A percentile compares a stretch with the other conserved stretches of the same genome.
Conservation (phyloP, 2,797 vertebrate species). For the Alosa sapidissima region DNA sequence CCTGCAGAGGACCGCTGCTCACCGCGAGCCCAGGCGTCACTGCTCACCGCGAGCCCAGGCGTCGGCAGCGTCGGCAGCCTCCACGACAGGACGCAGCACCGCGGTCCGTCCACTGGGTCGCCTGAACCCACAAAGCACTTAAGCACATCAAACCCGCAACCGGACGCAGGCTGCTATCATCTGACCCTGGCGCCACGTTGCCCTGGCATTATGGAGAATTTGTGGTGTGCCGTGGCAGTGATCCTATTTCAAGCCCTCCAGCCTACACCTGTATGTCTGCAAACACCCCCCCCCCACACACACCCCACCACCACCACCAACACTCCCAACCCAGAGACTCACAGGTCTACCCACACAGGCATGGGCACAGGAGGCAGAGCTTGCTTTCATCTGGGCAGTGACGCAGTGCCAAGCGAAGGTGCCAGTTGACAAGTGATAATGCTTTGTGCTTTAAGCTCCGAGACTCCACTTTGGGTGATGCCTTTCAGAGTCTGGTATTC, state of each 20-base stretch:
- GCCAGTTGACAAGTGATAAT: conserved; percentile 44
- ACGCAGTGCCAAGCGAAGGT: neutral
- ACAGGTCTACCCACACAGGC: neutral
- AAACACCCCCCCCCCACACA: neutral
- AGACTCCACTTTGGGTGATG: conserved; percentile 31
- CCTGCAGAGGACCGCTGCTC: neutral
- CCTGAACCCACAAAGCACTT: conserved; percentile 50
- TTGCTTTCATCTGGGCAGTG: conserved; percentile 31
- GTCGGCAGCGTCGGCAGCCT: conserved; percentile 15
- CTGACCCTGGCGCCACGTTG: neutral
- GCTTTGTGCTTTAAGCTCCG: conserved; percentile 26
- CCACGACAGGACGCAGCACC: conserved; percentile 32
- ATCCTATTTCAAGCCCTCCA: neutral
- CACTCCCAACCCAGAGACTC: neutral
- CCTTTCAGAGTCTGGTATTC: conserved; percentile 48
- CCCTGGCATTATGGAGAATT: neutral
- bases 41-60: neutral
- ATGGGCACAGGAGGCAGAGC: neutral
- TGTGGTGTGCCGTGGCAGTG: neutral
- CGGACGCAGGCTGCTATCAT: conserved; percentile 50
- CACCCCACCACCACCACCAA: no score
- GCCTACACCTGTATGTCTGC: neutral
- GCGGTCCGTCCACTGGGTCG: conserved; percentile 54
- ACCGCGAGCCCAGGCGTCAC: no score
- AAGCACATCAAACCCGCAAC: conserved; percentile 51